phyloP scores from a whole-genome alignment of 2,888 invertebrate species.

The Apotomis turbidana region DNA sequence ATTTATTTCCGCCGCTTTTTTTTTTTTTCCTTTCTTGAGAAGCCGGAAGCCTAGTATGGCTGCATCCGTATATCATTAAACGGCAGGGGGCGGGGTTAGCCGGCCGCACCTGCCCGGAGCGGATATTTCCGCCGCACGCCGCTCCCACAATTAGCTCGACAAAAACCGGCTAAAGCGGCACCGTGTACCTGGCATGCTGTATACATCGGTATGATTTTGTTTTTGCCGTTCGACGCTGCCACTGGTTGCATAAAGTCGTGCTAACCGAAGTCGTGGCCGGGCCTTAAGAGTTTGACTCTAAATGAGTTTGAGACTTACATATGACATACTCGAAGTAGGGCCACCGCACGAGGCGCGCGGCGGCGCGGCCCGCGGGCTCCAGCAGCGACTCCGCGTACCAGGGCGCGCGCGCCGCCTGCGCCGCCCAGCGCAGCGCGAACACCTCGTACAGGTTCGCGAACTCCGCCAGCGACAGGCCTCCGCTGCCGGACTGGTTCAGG shows the following conservation, averaged over 20 bases:
- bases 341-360: conserved; percentile 86
- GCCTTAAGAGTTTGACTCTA: neutral
- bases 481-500: conserved; percentile 87
- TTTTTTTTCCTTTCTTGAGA: too few relatives aligned
- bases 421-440: conserved; percentile 89
- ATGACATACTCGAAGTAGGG: conserved; percentile 89
- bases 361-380: conserved; percentile 85
- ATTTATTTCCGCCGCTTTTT: too few relatives aligned
- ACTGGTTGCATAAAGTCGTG: neutral
- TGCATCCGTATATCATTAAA: too few relatives aligned
- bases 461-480: conserved; percentile 87
- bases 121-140: too few relatives aligned
- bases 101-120: too few relatives aligned
- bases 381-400: conserved; percentile 86
- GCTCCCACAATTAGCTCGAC: too few relatives aligned
- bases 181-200: too few relatives aligned
- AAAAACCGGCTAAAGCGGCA: neutral
- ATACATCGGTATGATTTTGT: too few relatives aligned
- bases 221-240: too few relatives aligned
- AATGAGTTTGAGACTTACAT: conserved; percentile 80
- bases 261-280: too few relatives aligned
- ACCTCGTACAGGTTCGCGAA: conserved; percentile 86
- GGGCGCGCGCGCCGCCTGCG: conserved; percentile 87
- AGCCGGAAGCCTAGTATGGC: too few relatives aligned
- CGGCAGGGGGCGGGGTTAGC: too few relatives aligned